These are phyloP conservation scores for Pitangus sulphuratus DNA, from an alignment of 2,797 vertebrate genomes.

Conservation along the genomic window DNA sequence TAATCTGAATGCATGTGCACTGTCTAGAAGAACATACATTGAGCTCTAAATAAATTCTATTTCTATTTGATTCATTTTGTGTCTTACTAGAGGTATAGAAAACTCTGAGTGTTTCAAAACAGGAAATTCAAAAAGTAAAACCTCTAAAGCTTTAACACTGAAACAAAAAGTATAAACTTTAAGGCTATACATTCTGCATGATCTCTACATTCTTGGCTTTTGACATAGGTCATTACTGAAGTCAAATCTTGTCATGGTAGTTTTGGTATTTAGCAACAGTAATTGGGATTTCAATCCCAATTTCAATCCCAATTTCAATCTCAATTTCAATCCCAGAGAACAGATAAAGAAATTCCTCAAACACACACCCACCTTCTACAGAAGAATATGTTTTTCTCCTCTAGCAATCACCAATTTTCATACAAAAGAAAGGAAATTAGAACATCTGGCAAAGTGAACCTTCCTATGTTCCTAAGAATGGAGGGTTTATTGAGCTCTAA, in stretches of 20 bases:
- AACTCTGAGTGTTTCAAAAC: background rate
- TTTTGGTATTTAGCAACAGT: background rate
- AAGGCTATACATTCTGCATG: background rate
- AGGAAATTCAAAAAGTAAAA: background rate
- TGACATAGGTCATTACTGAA: background rate
- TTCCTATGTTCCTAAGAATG: background rate
- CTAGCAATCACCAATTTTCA: background rate
- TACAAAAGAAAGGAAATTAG: slow-evolving; percentile 28
- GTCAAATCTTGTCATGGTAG: background rate
- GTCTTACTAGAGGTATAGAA: background rate
- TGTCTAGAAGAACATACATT: background rate
- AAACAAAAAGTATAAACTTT: background rate
- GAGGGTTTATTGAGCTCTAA: background rate
- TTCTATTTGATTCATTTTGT: background rate
- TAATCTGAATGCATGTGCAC: background rate
- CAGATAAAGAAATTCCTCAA: background rate
- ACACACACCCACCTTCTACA: background rate
- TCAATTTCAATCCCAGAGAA: no score
- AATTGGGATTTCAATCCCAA: background rate
- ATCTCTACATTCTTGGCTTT: background rate
- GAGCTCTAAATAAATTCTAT: background rate
- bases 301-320: no score
- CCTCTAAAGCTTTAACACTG: background rate
- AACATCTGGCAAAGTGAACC: slow-evolving; percentile 36
- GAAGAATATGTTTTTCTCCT: background rate